These are phyloP conservation scores for Otis tarda DNA, from an alignment of 2,113 vertebrate species.

Conservation along the genomic window DNA sequence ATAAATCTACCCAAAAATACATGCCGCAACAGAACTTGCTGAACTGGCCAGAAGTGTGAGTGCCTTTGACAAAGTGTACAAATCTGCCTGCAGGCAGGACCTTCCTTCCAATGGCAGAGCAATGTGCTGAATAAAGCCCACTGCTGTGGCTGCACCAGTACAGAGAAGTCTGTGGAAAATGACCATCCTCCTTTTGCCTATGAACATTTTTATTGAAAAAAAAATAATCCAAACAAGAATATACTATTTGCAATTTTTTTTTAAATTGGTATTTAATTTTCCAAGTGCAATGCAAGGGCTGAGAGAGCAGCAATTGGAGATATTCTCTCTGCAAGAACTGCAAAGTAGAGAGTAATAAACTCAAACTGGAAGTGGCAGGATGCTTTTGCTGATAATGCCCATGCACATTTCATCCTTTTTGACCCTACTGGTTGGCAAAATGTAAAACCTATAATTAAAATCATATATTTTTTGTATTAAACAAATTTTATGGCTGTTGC, in stretches of 20 bases:
- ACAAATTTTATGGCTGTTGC: background rate
- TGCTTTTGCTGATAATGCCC: background rate
- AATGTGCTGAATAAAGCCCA: background rate
- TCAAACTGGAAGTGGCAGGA: background rate
- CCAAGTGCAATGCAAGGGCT: background rate
- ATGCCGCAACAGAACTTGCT: background rate
- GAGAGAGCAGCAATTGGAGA: conserved; percentile 3
- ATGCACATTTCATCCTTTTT: background rate
- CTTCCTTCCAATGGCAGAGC: background rate
- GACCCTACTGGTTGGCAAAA: background rate
- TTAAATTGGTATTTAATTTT: background rate
- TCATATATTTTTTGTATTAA: background rate
- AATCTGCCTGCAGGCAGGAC: background rate
- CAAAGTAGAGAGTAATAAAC: background rate
- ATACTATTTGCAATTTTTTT: background rate
- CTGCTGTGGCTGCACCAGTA: background rate
- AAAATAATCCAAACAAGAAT: background rate
- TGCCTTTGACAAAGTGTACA: background rate
- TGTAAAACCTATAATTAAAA: background rate
- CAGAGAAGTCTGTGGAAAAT: background rate
- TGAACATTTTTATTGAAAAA: background rate
- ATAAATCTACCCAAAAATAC: background rate
- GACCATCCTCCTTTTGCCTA: background rate
- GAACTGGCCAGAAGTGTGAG: background rate
- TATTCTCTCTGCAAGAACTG: background rate